Percentiles rank a stretch among this genome's conserved stretches.
These are phyloP conservation scores for Rhynchomys soricoides DNA, from an alignment of 2,113 vertebrate species.

Conservation along the genomic window DNA sequence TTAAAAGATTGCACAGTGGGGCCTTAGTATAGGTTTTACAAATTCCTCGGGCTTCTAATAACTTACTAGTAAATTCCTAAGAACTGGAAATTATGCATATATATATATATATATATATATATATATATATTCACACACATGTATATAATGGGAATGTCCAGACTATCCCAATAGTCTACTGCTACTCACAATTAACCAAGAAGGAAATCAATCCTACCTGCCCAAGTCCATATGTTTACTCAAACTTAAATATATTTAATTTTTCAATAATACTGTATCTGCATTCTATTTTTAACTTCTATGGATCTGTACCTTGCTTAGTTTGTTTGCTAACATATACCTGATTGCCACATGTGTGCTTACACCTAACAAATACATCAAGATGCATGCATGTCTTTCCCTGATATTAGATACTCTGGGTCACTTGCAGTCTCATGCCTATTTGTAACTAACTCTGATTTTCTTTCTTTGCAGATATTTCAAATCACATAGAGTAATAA, in stretches of 20 bases:
- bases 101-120: too few relatives aligned
- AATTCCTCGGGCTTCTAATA: not conserved
- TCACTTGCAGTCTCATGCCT: slow-evolving; percentile 53
- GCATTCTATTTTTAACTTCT: not conserved
- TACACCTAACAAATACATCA: slow-evolving; percentile 19
- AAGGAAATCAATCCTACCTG: not conserved
- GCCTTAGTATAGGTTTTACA: not conserved
- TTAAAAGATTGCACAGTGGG: not conserved
- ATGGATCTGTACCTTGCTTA: not conserved
- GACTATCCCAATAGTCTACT: not conserved
- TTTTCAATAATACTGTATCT: not conserved
- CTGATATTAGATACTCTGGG: slow-evolving; percentile 55
- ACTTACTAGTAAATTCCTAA: slow-evolving; percentile 13
- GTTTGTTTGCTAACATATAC: not conserved
- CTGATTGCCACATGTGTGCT: not conserved
- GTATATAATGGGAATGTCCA: not conserved
- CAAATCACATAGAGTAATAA: slow-evolving; percentile 51
- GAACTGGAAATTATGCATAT: not conserved
- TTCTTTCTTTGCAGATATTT: slow-evolving; percentile 1
- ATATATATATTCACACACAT: too few relatives aligned
- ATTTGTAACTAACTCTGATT: slow-evolving; percentile 20
- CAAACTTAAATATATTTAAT: not conserved
- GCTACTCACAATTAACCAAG: slow-evolving; percentile 4
- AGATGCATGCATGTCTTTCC: slow-evolving; percentile 1
- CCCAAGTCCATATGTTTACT: not conserved